Percentiles rank a stretch among this genome's conserved stretches.
Conservation (phyloP, 1,140 invertebrate genomes). For the Hydropsyche tenuis region DNA sequence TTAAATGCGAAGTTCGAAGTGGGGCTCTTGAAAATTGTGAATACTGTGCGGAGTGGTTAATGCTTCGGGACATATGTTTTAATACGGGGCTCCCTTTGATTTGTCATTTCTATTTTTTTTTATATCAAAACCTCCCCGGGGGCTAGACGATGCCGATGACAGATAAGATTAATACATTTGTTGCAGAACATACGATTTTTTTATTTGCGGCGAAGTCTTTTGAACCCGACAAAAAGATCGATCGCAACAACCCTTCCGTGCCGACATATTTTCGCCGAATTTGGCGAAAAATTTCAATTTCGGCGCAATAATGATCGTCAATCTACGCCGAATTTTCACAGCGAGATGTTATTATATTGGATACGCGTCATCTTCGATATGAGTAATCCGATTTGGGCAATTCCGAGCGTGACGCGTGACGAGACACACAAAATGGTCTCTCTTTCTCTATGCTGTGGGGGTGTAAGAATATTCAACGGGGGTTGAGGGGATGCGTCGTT, state of each 20-base stretch:
- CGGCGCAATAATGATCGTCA: neutral
- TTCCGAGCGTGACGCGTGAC: conserved; percentile 26
- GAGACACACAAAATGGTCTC: neutral
- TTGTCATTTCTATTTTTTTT: conserved; percentile 36
- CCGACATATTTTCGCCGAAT: neutral
- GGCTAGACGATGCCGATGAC: conserved; percentile 34
- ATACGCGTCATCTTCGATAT: conserved; percentile 24
- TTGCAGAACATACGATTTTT: neutral
- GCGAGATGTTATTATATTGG: conserved; percentile 3
- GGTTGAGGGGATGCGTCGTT: conserved; percentile 8
- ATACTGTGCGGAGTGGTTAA: conserved; percentile 27
- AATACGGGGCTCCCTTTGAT: conserved; percentile 37
- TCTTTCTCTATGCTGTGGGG: neutral
- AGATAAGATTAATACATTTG: conserved; percentile 40
- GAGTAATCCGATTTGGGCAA: conserved; percentile 23
- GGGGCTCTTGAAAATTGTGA: conserved; percentile 13
- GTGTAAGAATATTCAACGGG: too few species aligned
- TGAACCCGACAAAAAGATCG: neutral
- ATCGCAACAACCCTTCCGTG: neutral
- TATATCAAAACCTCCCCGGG: neutral
- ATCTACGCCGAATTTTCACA: neutral
- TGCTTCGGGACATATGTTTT: conserved; percentile 39
- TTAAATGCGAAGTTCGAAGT: conserved; percentile 10
- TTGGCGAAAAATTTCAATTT: neutral
- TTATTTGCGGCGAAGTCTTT: conserved; percentile 24